Conservation (phyloP, 1,140 invertebrate genomes). For the Aphidius gifuensis region DNA sequence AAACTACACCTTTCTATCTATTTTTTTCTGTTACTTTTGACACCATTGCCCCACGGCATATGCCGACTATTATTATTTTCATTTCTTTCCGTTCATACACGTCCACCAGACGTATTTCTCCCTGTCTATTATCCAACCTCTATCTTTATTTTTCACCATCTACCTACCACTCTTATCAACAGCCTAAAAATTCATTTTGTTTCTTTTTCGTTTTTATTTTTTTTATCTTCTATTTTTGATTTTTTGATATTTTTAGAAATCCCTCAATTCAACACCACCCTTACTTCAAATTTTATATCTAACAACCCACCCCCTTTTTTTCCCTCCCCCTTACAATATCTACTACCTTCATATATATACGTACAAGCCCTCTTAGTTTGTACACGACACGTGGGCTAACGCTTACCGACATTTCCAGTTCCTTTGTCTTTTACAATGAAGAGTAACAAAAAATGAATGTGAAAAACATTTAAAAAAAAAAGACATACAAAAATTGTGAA, state of each 20-base stretch:
- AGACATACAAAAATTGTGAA: slow-evolving; percentile 7
- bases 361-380: slow-evolving; percentile 23
- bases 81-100: slow-evolving; percentile 14
- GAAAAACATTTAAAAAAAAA: slow-evolving; percentile 9
- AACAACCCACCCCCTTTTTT: no score
- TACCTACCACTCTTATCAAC: slow-evolving; percentile 7
- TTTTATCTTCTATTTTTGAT: not conserved
- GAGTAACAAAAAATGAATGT: slow-evolving; percentile 17
- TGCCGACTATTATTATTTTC: slow-evolving; percentile 28
- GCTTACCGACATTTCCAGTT: slow-evolving; percentile 17
- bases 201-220: slow-evolving; percentile 6
- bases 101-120: slow-evolving; percentile 14
- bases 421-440: slow-evolving; percentile 19
- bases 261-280: no score
- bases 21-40: slow-evolving; percentile 2
- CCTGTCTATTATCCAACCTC: slow-evolving; percentile 14
- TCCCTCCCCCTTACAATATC: no score
- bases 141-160: slow-evolving; percentile 22
- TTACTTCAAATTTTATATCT: no score
- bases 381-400: slow-evolving; percentile 24
- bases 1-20: slow-evolving; percentile 18
- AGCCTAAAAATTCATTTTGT: slow-evolving; percentile 5
- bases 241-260: not conserved
- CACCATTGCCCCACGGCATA: slow-evolving; percentile 17
- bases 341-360: not conserved